These are phyloP conservation scores for Drosophila flavopinicola DNA, from an alignment of 2,888 invertebrate genomes.

Conservation along the genomic window DNA sequence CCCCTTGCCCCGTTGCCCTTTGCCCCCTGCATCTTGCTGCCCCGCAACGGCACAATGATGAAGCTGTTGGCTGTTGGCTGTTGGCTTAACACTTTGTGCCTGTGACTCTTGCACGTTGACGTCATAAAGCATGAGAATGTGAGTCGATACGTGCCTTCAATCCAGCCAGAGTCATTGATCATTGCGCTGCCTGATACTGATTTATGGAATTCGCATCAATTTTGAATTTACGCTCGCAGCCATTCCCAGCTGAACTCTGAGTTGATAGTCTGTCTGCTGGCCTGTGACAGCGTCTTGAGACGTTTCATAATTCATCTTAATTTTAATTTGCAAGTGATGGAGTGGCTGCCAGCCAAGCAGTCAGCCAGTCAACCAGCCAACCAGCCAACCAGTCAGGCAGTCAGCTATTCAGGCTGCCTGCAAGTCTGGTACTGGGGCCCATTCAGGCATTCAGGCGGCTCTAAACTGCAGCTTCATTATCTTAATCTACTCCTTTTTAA, in stretches of 20 bases:
- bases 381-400: constrained; percentile 11
- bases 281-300: constrained; percentile 64
- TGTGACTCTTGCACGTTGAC: constrained; percentile 58
- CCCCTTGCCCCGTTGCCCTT: neutral
- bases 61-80: constrained; percentile 66
- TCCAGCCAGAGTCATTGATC: constrained; percentile 71
- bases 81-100: constrained; percentile 61
- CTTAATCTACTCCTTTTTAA: constrained; percentile 75
- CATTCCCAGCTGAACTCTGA: constrained; percentile 38
- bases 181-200: constrained; percentile 68
- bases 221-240: constrained; percentile 63
- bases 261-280: constrained; percentile 58
- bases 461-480: constrained; percentile 76
- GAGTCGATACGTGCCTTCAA: constrained; percentile 74
- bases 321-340: constrained; percentile 78
- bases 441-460: constrained; percentile 46
- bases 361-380: constrained; percentile 4
- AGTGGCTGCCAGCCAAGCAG: constrained; percentile 62
- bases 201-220: constrained; percentile 77
- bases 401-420: constrained; percentile 15
- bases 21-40: neutral
- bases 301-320: constrained; percentile 77
- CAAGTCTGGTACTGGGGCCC: constrained; percentile 38
- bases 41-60: constrained; percentile 48
- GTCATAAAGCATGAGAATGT: constrained; percentile 55